Evolutionary conservation across 2,888 invertebrate genomes (phyloP), one percentile per base, ranked within the genome.

Genomic region (Drosophila koepferae): DNA sequence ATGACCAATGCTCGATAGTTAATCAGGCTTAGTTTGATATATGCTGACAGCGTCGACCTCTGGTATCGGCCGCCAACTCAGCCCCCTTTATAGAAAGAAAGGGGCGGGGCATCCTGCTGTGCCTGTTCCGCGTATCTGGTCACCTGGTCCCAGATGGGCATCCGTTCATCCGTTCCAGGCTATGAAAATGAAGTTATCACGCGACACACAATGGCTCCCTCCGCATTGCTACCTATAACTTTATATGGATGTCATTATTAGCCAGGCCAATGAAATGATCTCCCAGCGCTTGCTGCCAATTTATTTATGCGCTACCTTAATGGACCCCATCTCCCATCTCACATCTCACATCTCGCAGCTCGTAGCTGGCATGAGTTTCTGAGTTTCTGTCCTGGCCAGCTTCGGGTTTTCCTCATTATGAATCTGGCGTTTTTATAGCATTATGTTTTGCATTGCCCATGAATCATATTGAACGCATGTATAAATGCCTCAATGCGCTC

Each of bases 1-100:
- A 63, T 68, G 63, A 40, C 46, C 67, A 55, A 60, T 73, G 81
- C 73, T 69, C 74, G 83, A 90, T 90, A 90, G 90, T 90, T 90
- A 90, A 90, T 90, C 90, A 90, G 89, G 82, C 81, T 90, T 90
- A 90, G 74, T 73, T 82, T 90, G 90, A 90, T 86, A 90, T 90
- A 90, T 88, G 90, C 83, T 90, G 90, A 90, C 90, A 90, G 80
- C 69, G 67, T 55, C 59, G 55, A 63, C 63, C 77, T 77, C 85
- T 87, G 81, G 81, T 86, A 86, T 81, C 72, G 79, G 72, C 82
- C 81, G 77, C 69, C 83, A 74, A 38, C 61, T 72, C 71, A 53
- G 31, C 18, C 40, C 41, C 12, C 55, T 46, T 10, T 23, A 10
- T 7, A 7, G 18, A 10, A 23, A 6, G 6, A 23, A n/a, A 51